Base-by-base conservation (phyloP, 2,797 vertebrate genomes). In the Manis crassicaudata region DNA sequence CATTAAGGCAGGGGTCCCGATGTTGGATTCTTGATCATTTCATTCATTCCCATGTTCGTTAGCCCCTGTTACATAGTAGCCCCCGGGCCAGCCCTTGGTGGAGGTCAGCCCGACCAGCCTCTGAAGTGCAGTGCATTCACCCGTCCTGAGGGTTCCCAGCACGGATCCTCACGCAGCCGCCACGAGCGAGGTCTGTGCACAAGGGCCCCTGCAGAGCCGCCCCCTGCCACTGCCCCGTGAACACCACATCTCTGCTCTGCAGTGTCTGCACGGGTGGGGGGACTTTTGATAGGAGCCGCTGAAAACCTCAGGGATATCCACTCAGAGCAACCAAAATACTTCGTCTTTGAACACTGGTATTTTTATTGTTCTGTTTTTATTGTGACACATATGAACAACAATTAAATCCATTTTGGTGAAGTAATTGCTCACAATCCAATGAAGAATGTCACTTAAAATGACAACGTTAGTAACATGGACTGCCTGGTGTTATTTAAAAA, bases 201-300 rank as follows among this genome's bases (percentile, higher is more conserved):
- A 73, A 58, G 32, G 52, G 32, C 88, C 6, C 75, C 96, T 68
- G 75, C 18, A 27, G n/a, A 43, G 58, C 79, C 27, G 32, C 63
- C 85, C 68, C 73, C 46, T 6, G 32, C 23, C 85, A 89, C 46
- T 21, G 27, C 7, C 68, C 43, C 14, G 10, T 0, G 2, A 2
- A 23, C 0, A 0, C 7, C 21, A 7, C 2, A 0, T 50, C 16
- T 17, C 25, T 7, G 29, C 3, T 7, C n/a, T 16, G 11, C 46
- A 46, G 5, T 27, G 17, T 11, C 2, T 25, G 12, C 1, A 0
- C 1, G 2, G 32, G 5, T n/a, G 23, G 7, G 5, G 54, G 52
- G 37, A 27, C 35, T 2, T 9, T 6, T 3, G 60, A 8, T 5
- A 27, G 81, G 80, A 20, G 43, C 16, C 14, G 2, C 13, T 7